Evolutionary conservation across 2,797 vertebrate species (phyloP), one percentile per base, ranked within the genome.

Genomic region (Rhinichthys osculus): DNA sequence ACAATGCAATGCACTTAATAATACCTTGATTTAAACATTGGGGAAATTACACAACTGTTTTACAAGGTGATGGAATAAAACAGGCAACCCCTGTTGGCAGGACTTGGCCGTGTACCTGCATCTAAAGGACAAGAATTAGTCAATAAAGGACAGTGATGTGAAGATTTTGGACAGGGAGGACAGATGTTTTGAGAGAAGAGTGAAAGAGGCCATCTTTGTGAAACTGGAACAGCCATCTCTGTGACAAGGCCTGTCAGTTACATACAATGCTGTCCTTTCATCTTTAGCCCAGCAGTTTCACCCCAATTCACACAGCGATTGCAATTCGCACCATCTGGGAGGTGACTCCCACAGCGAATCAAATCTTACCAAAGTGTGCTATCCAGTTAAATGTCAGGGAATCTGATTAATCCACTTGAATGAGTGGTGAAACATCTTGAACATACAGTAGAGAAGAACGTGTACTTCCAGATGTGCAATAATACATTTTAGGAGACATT

Each of bases 231-330:
- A 83, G 81, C 38, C 70, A 35, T 74, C 40, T 83, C 50, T 74
- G 27, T 27, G 40, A 73, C 70, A 74, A 83, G 54, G 40, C 70
- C 81, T 83, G 70, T 83, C 81, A 73, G 54, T 30, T 83, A 35
- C 70, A 47, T 44, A 71, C 81, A 82, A 72, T 40, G 21, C 80
- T 82, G 47, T 82, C 52, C 40, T 62, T 73, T 73, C 52, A 83
- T 74, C 81, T 73, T 62, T 33, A 73, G n/a, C 70, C 38, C 52
- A 82, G 81, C 35, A 42, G 52, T 82, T 83, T 76, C 40, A 8
- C 38, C 71, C 71, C 82, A 83, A n/a, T 71, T 71, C 80, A 82
- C 67, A 82, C 80, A 82, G 67, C 50, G 23, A 82, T 71, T 82
- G 52, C 33, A 57, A 82, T 27, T 38, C 40, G 13, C 19, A 16